Evolutionary conservation across 1,140 invertebrate species (phyloP).

Genomic region (Drosophila sproati): DNA sequence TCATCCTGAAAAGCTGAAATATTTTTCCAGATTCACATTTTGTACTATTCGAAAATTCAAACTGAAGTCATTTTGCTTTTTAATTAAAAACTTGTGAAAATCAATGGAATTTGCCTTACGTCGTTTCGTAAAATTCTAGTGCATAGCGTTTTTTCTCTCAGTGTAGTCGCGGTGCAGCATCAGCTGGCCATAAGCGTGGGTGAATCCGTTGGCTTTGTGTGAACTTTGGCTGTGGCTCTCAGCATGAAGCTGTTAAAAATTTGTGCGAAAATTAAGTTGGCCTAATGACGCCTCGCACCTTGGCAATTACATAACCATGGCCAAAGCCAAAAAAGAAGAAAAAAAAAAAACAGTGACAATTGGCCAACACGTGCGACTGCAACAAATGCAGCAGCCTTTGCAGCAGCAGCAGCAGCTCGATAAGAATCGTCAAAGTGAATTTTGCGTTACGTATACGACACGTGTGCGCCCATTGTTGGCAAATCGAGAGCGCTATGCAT

Average conservation of each 20-base stretch:
- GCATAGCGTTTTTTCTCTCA: background rate
- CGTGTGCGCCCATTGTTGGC: constrained; percentile 69
- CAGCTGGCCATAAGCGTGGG: constrained; percentile 48
- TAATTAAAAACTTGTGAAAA: no score
- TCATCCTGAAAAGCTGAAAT: no score
- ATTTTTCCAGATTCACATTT: no score
- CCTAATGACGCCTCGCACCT: constrained; percentile 58
- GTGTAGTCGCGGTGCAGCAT: background rate
- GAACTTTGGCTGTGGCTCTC: constrained; percentile 44
- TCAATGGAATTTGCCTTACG: no score
- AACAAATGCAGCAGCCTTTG: background rate
- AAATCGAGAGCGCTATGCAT: background rate
- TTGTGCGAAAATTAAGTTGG: constrained; percentile 76
- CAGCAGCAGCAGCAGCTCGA: constrained; percentile 34
- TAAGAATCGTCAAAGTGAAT: constrained; percentile 77
- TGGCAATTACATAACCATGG: constrained; percentile 61
- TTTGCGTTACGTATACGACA: constrained; percentile 80
- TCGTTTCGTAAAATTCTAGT: no score
- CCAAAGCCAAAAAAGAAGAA: constrained; percentile 6
- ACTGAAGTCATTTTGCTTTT: no score
- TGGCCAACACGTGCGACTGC: constrained; percentile 55
- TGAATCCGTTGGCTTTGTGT: constrained; percentile 47
- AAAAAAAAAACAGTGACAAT: constrained; percentile 30
- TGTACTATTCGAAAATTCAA: no score
- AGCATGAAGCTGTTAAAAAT: constrained; percentile 78